Evolutionary conservation across 1,140 invertebrate species (phyloP), one percentile per base, ranked within the genome.

Genomic region (Dufourea novaeangliae): DNA sequence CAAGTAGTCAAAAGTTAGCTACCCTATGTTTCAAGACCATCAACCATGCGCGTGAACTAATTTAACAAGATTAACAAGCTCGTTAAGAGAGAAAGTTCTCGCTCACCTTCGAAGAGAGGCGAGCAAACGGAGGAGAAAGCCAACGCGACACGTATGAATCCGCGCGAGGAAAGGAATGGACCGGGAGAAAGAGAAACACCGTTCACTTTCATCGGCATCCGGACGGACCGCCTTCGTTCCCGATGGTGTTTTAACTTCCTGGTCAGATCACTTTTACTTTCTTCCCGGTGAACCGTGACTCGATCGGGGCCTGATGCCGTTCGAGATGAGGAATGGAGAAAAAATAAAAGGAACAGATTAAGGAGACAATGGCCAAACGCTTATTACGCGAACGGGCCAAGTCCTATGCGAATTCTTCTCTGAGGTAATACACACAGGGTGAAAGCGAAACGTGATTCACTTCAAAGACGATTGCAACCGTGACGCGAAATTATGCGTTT

Each of bases 201-300:
- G 57, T 46, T 80, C 89, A 86, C 90, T 91, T 91, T 91, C 90
- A 84, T 90, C 85, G 89, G 89, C 83, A 91, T 90, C 87, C 86
- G 85, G 88, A 88, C 89, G 66, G 85, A 83, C 83, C 84, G 82
- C 88, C 84, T 89, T 83, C 81, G 57, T 78, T 4, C 5, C 0
- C 44, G 20, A 20, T 69, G 78, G 50, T 80, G 82, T 80, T 83
- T 87, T 84, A 70, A 87, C 85, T 90, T 88, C 88, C 85, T 83
- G 79, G 82, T 82, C 83, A 83, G 59, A 86, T 86, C 85, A 90
- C 90, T 91, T 78, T 91, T 90, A 86, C 90, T 91, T 91, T 90
- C 88, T 84, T 89, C 81, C 37, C 75, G 74, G 78, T 84, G 83
- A 83, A 80, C 83, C 84, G 82, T 87, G 88, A 85, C 79, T 84